Evolutionary conservation across 2,888 invertebrate genomes (phyloP), one percentile per base, ranked within the genome.

Genomic region (Rhaphigaster nebulosa): DNA sequence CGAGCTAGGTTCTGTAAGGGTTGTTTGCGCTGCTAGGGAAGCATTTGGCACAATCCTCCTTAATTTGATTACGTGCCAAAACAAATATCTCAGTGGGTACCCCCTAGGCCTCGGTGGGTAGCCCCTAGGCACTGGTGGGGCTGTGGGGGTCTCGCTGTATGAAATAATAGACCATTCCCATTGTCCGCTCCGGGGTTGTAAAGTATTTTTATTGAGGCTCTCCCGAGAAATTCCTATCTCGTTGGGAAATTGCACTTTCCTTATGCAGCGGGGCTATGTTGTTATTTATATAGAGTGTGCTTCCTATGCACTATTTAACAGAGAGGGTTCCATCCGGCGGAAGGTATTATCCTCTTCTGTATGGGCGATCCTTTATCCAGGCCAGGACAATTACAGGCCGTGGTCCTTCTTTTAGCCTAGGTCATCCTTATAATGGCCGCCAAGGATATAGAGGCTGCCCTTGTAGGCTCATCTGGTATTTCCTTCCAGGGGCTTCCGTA

Each of bases 1-100:
- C 80, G 80, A 80, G 18, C 29, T 23, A 26, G 41, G 20, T 34
- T 23, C 38, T 38, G 87, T 8, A 34, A 38, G 88, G 88, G 52
- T 41, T 54, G 52, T 65, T 65, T 56, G 60, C n/a, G 56, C 60
- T 60, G 26, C 88, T 54, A 41, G 41, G 41, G n/a, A 29, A 87
- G 88, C 91, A 91, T 91, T 91, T 91, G 91, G 91, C 91, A 91
- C 91, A 91, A 91, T 76, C 76, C 90, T 90, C n/a, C 88, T 90
- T 91, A 91, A 91, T 91, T 91, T 91, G 91, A 91, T 91, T 90
- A 91, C 88, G 91, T 90, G 91, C 91, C 91, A 91, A 90, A 91
- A 90, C 90, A 88, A 60, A 70, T 80, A 80, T 80, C 80, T 80
- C 41, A 41, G 80, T 18, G 23, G 41, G 41, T 23, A 38, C 26